Conservation (phyloP, 35 echinoderm and acorn worm species). For the Diadema setosum region DNA sequence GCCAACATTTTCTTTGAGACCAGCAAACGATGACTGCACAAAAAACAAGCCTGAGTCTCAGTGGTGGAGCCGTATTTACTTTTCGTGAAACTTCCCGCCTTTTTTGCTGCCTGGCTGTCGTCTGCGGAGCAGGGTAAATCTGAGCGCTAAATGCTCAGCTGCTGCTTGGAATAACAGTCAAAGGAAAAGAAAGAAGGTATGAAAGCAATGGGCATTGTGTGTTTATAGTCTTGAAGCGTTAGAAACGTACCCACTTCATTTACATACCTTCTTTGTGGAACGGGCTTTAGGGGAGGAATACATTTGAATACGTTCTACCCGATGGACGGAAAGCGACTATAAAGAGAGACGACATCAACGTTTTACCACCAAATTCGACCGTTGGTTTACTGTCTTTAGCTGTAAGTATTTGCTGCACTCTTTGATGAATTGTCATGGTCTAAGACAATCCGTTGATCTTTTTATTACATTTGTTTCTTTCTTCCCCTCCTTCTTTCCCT, state of each 20-base stretch:
- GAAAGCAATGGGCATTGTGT: background rate
- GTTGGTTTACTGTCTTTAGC: too few relatives aligned
- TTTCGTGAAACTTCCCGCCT: background rate
- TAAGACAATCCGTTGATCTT: too few relatives aligned
- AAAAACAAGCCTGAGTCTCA: background rate
- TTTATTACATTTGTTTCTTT: too few relatives aligned
- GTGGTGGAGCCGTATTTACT: background rate
- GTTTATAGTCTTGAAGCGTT: background rate
- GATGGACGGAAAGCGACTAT: too few relatives aligned
- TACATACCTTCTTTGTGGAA: too few relatives aligned
- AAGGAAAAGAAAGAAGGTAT: background rate
- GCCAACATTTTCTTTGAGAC: background rate
- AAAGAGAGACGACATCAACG: too few relatives aligned
- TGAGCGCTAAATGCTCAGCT: background rate
- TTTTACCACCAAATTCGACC: too few relatives aligned
- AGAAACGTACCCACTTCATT: background rate
- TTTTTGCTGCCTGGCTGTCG: background rate
- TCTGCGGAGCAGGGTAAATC: background rate
- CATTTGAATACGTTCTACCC: too few relatives aligned
- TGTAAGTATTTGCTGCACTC: too few relatives aligned
- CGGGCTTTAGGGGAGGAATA: too few relatives aligned
- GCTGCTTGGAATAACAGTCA: background rate
- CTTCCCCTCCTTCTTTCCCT: too few relatives aligned
- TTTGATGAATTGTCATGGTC: too few relatives aligned
- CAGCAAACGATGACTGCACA: background rate